Base-by-base conservation (phyloP, 1,140 invertebrate genomes). In the Streblospio benedicti region DNA sequence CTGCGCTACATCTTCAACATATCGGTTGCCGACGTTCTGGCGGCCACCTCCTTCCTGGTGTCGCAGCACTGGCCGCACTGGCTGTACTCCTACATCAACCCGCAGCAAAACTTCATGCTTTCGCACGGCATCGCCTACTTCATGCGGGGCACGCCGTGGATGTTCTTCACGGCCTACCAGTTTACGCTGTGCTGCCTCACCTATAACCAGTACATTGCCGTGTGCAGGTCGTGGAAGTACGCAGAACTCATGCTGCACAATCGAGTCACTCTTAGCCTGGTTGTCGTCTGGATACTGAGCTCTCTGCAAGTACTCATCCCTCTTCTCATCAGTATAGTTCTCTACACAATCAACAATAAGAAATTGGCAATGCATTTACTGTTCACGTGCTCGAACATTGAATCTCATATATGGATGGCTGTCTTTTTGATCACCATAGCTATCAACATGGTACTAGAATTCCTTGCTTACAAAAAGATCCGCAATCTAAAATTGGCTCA, bases 121-220 rank as follows among this genome's bases (percentile, higher is more conserved):
- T 32, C 32, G n/a, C 23, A 32, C 1, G 53, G 31, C 5, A 32
- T 56, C 32, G 33, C 53, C 4, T 56, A 56, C 38, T 32, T 56
- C 12, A 38, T 56, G 23, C 30, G 53, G 31, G 33, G 53, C 4
- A 35, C 38, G 4, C 53, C 53, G 18, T 56, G 53, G 53, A 38
- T 56, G 16, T 56, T 56, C 53, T 56, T 56, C 53, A 56, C 53
- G 33, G 38, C 32, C 31, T 56, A 56, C 38, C 1, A 38, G 53
- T 38, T 56, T 3, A 56, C 53, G 38, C 25, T 52, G 51, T 23
- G 23, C 4, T 23, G 31, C 20, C 31, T 56, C 32, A 28, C 53
- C 23, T 23, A 38, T 23, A 56, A 56, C 53, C 53, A 56, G 33
- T 56, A 56, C 38, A 30, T 56, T 3, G 53, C 31, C 38, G 53